These are phyloP conservation scores for Drosophila austrosaltans DNA, from an alignment of 2,888 invertebrate species.

Conservation along the genomic window DNA sequence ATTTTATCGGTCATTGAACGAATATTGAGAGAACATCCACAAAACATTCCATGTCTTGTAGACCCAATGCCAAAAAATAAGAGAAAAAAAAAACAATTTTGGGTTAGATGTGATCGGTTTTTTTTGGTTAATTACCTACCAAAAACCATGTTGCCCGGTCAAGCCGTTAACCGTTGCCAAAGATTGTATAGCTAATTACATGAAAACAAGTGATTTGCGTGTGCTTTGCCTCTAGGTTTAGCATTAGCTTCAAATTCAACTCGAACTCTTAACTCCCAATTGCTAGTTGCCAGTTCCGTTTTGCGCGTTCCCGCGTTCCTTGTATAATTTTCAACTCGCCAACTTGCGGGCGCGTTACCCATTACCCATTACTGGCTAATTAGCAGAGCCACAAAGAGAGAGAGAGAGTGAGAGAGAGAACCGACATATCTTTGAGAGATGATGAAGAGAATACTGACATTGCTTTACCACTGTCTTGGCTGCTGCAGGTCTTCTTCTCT, in stretches of 20 bases:
- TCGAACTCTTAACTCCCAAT: constrained; percentile 23
- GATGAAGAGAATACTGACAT: constrained; percentile 17
- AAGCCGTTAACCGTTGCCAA: constrained; percentile 50
- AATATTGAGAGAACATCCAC: constrained; percentile 35
- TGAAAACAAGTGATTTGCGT: constrained; percentile 74
- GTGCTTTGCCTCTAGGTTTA: constrained; percentile 48
- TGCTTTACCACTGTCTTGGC: too few relatives aligned
- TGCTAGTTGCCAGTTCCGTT: constrained; percentile 27
- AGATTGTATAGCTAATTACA: constrained; percentile 63
- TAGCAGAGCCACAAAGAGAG: constrained; percentile 47
- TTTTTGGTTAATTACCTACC: constrained; percentile 73
- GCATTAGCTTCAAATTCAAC: constrained; percentile 28
- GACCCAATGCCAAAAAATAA: constrained; percentile 35
- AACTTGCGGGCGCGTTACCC: constrained; percentile 49
- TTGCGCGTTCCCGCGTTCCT: constrained; percentile 29
- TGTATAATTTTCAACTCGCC: constrained; percentile 75
- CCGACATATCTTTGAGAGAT: constrained; percentile 18
- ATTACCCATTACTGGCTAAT: constrained; percentile 55
- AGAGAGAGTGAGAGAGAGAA: too few relatives aligned
- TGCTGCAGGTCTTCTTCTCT: constrained; percentile 11
- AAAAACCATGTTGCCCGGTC: constrained; percentile 50
- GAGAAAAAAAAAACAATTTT: constrained; percentile 28
- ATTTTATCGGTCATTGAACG: constrained; percentile 78
- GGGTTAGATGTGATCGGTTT: constrained; percentile 73
- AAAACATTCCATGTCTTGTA: neutral